Evolutionary conservation across 2,797 vertebrate species (phyloP).

Genomic region (Tachyglossus aculeatus): DNA sequence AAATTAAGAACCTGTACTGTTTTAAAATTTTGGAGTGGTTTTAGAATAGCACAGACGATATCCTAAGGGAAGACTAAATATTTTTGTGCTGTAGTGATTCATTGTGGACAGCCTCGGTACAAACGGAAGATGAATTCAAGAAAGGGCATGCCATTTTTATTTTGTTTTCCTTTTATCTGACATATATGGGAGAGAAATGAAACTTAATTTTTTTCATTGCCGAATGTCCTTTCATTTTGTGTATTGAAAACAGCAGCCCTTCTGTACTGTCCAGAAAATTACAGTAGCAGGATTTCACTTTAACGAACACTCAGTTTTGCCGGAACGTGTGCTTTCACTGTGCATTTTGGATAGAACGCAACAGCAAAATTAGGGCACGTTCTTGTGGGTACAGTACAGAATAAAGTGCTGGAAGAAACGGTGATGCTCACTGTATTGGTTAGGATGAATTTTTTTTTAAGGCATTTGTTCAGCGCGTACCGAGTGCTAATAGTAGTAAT

Average conservation of each 20-base stretch:
- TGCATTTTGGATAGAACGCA: too few relatives aligned
- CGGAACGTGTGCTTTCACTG: too few relatives aligned
- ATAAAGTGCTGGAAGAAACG: too few relatives aligned
- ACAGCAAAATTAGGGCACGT: too few relatives aligned
- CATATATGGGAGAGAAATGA: slow-evolving; percentile 10
- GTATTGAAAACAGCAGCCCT: slow-evolving; percentile 11
- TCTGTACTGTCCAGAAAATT: slow-evolving; percentile 17
- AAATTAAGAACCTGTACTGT: slow-evolving; percentile 20
- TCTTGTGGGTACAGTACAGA: too few relatives aligned
- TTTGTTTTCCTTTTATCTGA: not conserved
- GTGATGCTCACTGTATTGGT: too few relatives aligned
- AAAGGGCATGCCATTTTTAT: not conserved
- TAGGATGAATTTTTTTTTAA: too few relatives aligned
- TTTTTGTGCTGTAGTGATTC: slow-evolving; percentile 3
- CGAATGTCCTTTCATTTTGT: slow-evolving; percentile 4
- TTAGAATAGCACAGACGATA: slow-evolving; percentile 1
- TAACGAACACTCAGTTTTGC: not conserved
- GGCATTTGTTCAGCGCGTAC: too few relatives aligned
- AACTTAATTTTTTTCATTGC: slow-evolving; percentile 20
- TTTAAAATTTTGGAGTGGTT: slow-evolving; percentile 18
- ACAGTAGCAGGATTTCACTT: not conserved
- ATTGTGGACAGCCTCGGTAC: slow-evolving; percentile 21
- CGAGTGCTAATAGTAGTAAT: too few relatives aligned
- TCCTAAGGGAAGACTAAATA: slow-evolving; percentile 5
- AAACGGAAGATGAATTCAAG: not conserved